These are phyloP conservation scores for Unio delphinus DNA, from an alignment of 2,888 invertebrate species.

Conservation along the genomic window DNA sequence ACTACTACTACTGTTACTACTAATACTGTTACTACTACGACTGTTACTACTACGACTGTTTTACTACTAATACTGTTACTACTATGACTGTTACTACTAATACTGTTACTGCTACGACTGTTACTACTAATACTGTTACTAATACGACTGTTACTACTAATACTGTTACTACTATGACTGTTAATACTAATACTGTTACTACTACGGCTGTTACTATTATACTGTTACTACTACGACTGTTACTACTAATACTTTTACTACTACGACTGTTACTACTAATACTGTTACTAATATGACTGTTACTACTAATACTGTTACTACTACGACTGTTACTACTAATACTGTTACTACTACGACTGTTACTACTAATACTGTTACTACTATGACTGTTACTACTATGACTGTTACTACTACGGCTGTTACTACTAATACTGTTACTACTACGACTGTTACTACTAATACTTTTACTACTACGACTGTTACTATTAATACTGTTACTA, in stretches of 20 bases:
- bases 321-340: conserved; percentile 1
- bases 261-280: conserved; percentile 5
- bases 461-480: background rate
- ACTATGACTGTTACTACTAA: background rate
- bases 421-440: background rate
- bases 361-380: conserved; percentile 1
- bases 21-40: conserved; percentile 1
- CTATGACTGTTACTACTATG: background rate
- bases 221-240: conserved; percentile 2
- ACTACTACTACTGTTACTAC: background rate
- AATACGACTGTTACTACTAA: background rate
- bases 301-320: background rate
- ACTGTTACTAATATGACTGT: background rate
- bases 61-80: background rate
- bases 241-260: conserved; percentile 2
- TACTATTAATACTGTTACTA: background rate
- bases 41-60: background rate
- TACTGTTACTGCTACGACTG: background rate
- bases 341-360: background rate
- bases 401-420: background rate
- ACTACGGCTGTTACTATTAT: background rate
- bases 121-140: conserved; percentile 1
- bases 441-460: background rate
- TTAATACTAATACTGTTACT: conserved; percentile 1
- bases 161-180: background rate